Evolutionary conservation across 2,113 vertebrate genomes (phyloP).

Genomic region (Erpornis zantholeuca): DNA sequence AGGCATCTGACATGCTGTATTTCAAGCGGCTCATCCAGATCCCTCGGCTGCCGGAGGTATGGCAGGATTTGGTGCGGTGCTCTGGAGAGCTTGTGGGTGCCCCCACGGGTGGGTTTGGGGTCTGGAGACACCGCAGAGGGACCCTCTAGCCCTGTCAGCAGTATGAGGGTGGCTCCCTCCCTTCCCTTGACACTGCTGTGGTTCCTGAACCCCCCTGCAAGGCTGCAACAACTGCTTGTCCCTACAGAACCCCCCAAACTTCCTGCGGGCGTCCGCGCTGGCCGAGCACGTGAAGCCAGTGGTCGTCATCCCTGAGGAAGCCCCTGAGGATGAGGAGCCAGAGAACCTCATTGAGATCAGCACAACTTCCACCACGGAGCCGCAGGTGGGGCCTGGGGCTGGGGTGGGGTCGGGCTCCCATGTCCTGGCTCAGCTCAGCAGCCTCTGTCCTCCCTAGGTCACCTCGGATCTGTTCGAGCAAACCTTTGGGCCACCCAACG

Average conservation of each 20-base stretch:
- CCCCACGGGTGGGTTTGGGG: not conserved
- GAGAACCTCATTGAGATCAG: constrained; percentile 91
- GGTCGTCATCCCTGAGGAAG: constrained; percentile 90
- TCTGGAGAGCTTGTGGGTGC: not conserved
- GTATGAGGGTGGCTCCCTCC: not conserved
- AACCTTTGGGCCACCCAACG: constrained; percentile 89
- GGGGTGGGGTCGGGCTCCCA: rapidly evolving
- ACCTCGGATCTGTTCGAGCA: constrained; percentile 89
- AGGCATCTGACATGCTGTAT: constrained; percentile 92
- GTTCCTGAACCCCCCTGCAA: not conserved
- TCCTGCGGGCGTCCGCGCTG: constrained; percentile 89
- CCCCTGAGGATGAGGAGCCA: constrained; percentile 87
- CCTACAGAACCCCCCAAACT: constrained; percentile 85
- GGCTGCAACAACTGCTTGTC: not conserved
- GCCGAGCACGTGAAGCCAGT: constrained; percentile 95
- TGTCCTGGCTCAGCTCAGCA: not conserved
- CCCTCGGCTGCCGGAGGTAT: constrained; percentile 90
- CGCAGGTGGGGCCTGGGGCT: not conserved
- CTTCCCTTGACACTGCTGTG: rapidly evolving
- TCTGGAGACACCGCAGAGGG: not conserved
- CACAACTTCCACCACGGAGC: constrained; percentile 60
- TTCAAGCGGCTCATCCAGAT: constrained; percentile 99
- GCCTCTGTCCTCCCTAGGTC: constrained; percentile 54
- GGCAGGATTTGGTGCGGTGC: not conserved
- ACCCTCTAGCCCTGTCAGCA: not conserved